A percentile compares a stretch with the other conserved stretches of the same genome.
Evolutionary conservation across 2,888 invertebrate species (phyloP).

Genomic region (Lasioglossum leucozonium): DNA sequence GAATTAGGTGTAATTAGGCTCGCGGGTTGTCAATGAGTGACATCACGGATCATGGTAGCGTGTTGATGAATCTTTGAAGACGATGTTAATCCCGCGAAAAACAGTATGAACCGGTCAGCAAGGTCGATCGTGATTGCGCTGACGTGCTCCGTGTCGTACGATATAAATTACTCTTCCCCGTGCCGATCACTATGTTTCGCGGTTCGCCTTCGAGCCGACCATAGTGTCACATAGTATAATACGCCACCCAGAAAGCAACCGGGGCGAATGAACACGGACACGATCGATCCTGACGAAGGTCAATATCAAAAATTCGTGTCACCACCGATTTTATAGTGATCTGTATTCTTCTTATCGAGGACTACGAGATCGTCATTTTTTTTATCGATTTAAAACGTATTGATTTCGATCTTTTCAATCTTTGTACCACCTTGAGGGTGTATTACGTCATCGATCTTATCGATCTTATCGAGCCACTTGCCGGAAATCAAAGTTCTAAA

Average conservation of each 20-base stretch:
- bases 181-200: slow-evolving; percentile 63
- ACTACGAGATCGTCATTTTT: not conserved
- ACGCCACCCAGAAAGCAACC: not conserved
- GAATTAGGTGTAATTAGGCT: not conserved
- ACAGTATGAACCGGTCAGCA: slow-evolving; percentile 75
- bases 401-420: not conserved
- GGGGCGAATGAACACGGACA: not conserved
- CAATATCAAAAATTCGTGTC: not conserved
- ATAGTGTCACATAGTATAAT: slow-evolving; percentile 25
- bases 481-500: not conserved
- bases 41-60: slow-evolving; percentile 15
- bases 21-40: slow-evolving; percentile 24
- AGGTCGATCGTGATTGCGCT: slow-evolving; percentile 78
- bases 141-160: slow-evolving; percentile 69
- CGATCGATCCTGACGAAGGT: not conserved
- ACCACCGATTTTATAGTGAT: not conserved
- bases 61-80: slow-evolving; percentile 48
- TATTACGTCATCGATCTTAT: not conserved
- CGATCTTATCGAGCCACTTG: not conserved
- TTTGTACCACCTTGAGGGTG: not conserved
- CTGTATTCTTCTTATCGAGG: not conserved
- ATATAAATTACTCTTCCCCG: slow-evolving; percentile 73
- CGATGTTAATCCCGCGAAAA: slow-evolving; percentile 74
- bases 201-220: slow-evolving; percentile 47
- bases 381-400: not conserved